Conservation (phyloP, 2,113 vertebrate species). For the Bostrychus sinensis region DNA sequence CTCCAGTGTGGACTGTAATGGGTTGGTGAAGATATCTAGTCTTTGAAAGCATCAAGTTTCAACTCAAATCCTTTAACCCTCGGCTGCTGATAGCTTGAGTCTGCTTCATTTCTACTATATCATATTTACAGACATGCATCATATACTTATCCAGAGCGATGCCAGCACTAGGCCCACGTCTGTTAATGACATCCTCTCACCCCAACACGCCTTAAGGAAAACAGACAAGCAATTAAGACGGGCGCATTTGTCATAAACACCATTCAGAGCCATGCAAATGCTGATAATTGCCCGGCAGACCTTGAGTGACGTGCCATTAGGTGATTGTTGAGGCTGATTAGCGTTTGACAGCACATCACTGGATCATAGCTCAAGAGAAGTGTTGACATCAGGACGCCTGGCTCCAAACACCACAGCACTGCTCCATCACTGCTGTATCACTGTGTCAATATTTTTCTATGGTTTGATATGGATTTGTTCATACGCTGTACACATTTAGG, state of each 20-base stretch:
- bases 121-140: not conserved
- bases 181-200: constrained; percentile 77
- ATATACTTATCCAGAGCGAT: constrained; percentile 22
- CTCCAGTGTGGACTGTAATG: too few species aligned
- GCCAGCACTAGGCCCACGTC: constrained; percentile 37
- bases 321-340: constrained; percentile 84
- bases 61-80: too few species aligned
- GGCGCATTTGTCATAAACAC: constrained; percentile 81
- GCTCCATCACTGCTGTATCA: constrained; percentile 19
- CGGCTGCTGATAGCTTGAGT: too few species aligned
- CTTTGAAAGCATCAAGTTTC: too few species aligned
- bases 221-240: constrained; percentile 82
- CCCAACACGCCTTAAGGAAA: constrained; percentile 70
- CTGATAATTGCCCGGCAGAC: constrained; percentile 81
- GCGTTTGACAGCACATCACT: constrained; percentile 75
- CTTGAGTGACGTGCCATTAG: constrained; percentile 85
- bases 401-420: too few species aligned
- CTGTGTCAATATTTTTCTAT: too few species aligned
- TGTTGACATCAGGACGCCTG: constrained; percentile 68
- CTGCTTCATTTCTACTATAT: not conserved
- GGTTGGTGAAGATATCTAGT: too few species aligned
- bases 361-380: constrained; percentile 69
- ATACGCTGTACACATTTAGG: too few species aligned
- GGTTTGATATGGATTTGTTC: too few species aligned
- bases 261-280: constrained; percentile 81